Base-by-base conservation (phyloP, 2,797 vertebrate genomes). In the Dendrocincla fuliginosa region DNA sequence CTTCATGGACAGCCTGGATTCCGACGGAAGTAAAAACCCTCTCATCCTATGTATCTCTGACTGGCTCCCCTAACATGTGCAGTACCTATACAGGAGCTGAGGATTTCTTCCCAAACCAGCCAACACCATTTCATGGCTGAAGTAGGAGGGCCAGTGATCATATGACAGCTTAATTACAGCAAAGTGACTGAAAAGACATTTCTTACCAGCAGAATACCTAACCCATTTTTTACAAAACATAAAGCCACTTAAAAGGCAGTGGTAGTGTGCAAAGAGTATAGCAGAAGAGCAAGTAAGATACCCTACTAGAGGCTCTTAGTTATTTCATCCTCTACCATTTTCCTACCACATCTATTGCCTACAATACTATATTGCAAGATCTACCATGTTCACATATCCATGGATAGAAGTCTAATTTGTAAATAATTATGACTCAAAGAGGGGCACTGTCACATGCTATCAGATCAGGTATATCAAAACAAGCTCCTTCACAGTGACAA, bases 41-140 rank as follows among this genome's bases (percentile, higher is more conserved):
- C 68, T 68, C 16, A 35, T 41, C 13, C 13, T 8, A 14, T 0
- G 0, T 11, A 11, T 14, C 25, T 33, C 67, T 46, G 57, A 60
- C 8, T 4, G 2, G 24, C 28, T 84, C 25, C 46, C 32, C 23
- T 32, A 28, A 41, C 1, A 9, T 0, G 1, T 41, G 46, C 5
- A 3, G 17, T n/a, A 61, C 33, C 19, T 46, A 22, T 2, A 19
- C 24, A 65, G 52, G 20, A 73, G 59, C 32, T 41, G 30, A 80
- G 25, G 25, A 42, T 10, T 53, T 55, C 52, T 59, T 47, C 70
- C 74, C 68, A 71, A 70, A 86, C 12, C 4, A 17, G 30, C 24
- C 12, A 57, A 47, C 5, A 15, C 6, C 4, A 10, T 41, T 85
- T 85, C 35, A 41, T 19, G 60, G 59, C 50, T 90, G 47, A 92